Evolutionary conservation across 2,113 vertebrate species (phyloP).

Genomic region (Alligator mississippiensis): DNA sequence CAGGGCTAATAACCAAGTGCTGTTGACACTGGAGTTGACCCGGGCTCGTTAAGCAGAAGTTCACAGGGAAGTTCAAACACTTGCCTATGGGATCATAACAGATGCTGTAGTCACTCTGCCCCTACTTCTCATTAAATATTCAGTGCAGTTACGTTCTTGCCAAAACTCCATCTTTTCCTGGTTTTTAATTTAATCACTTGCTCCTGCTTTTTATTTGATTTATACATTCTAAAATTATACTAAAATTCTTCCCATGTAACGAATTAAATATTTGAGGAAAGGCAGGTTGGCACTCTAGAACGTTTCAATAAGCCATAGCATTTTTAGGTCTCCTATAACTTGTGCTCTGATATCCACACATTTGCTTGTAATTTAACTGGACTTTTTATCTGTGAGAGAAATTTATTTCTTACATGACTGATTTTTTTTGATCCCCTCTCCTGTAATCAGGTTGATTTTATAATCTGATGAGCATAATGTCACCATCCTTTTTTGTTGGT

Average conservation of each 20-base stretch:
- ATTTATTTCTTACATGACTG: background rate
- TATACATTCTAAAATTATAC: background rate
- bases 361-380: conserved; percentile 17
- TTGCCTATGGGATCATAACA: too few relatives aligned
- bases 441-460: conserved; percentile 13
- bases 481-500: background rate
- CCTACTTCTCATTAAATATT: background rate
- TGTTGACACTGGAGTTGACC: too few relatives aligned
- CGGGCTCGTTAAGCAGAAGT: too few relatives aligned
- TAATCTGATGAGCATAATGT: background rate
- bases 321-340: background rate
- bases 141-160: background rate
- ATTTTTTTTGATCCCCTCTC: background rate
- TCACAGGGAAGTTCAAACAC: too few relatives aligned
- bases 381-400: background rate
- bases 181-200: background rate
- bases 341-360: background rate
- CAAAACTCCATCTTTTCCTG: background rate
- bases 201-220: background rate
- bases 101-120: too few relatives aligned
- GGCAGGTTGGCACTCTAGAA: background rate
- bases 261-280: background rate
- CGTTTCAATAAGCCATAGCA: background rate
- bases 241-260: background rate
- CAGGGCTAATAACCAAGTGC: too few relatives aligned